These are phyloP conservation scores for Clamator glandarius DNA, from an alignment of 2,797 vertebrate species.

Conservation along the genomic window DNA sequence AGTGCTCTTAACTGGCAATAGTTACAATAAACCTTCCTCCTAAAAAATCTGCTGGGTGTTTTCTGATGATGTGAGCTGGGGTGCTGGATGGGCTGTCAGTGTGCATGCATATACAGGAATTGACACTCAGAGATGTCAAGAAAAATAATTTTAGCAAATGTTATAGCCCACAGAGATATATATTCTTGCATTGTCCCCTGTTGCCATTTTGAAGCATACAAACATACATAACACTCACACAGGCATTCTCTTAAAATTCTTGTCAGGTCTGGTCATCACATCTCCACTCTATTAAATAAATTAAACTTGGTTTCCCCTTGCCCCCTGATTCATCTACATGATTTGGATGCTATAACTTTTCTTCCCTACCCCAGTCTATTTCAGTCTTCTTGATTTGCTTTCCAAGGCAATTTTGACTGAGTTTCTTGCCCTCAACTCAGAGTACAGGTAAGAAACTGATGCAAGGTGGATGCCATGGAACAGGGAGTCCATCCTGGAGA, in stretches of 20 bases:
- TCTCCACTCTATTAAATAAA: background rate
- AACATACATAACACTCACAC: background rate
- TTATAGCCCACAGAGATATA: background rate
- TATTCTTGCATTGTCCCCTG: background rate
- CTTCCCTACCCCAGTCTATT: background rate
- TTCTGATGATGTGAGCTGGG: background rate
- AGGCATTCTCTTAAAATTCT: background rate
- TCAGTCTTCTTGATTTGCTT: background rate
- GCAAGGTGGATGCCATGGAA: background rate
- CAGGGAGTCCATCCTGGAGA: background rate
- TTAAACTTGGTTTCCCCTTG: background rate
- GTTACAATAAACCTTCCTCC: background rate
- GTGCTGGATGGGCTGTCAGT: background rate
- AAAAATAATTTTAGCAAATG: background rate
- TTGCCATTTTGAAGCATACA: background rate
- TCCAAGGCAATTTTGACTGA: background rate
- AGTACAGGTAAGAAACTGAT: background rate
- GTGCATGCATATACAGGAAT: background rate
- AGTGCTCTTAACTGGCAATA: background rate
- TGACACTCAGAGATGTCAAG: background rate
- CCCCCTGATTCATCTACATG: background rate
- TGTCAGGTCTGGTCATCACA: background rate
- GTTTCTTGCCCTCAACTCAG: background rate
- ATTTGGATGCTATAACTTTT: conserved; percentile 33
- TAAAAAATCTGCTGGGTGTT: background rate